Conservation (phyloP, 2,888 invertebrate species). For the Ichneumon xanthorius region DNA sequence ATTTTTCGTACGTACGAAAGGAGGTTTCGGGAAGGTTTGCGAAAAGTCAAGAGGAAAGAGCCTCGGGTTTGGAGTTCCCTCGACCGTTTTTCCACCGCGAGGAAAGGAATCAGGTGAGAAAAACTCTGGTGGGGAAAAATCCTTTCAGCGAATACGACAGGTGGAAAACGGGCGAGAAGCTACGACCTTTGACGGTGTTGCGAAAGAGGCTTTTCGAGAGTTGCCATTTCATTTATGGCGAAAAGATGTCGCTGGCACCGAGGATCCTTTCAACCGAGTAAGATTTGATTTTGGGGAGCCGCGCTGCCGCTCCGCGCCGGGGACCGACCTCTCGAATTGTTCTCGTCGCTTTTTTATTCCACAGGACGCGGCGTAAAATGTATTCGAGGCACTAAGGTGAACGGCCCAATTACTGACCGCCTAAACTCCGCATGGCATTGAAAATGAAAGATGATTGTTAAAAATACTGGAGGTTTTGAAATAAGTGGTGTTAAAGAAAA, state of each 20-base stretch:
- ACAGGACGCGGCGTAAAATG: not conserved
- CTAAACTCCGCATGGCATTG: too few relatives aligned
- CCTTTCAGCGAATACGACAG: slow-evolving; percentile 43
- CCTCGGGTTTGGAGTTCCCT: slow-evolving; percentile 45
- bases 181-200: slow-evolving; percentile 2
- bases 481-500: too few relatives aligned
- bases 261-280: slow-evolving; percentile 3
- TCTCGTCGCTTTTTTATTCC: not conserved
- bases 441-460: too few relatives aligned
- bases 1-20: slow-evolving; percentile 31
- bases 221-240: slow-evolving; percentile 5
- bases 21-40: not conserved
- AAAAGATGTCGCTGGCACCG: slow-evolving; percentile 6
- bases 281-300: slow-evolving; percentile 10
- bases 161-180: not conserved
- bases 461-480: too few relatives aligned
- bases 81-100: not conserved
- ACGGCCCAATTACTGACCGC: too few relatives aligned
- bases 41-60: slow-evolving; percentile 24
- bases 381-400: not conserved
- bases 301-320: not conserved
- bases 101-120: slow-evolving; percentile 30
- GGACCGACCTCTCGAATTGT: not conserved
- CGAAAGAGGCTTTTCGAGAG: slow-evolving; percentile 29
- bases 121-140: slow-evolving; percentile 40